Conservation (phyloP, 2,113 vertebrate species). For the Pachypanchax playfairii region DNA sequence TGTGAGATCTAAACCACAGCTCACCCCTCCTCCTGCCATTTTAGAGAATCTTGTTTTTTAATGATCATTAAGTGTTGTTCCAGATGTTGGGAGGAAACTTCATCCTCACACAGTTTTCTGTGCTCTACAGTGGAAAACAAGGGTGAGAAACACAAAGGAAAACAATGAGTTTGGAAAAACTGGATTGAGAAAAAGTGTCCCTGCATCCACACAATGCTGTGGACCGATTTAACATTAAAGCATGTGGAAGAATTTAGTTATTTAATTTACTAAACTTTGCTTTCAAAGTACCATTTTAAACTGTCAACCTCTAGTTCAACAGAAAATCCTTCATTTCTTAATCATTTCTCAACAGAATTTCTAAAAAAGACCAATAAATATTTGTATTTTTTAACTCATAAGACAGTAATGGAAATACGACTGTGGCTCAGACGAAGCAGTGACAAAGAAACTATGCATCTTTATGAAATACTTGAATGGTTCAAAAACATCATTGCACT, state of each 20-base stretch:
- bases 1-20: slow-evolving; percentile 54
- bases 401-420: slow-evolving; percentile 9
- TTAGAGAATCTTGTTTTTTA: slow-evolving; percentile 67
- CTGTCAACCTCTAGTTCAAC: slow-evolving; percentile 60
- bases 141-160: slow-evolving; percentile 30
- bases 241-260: slow-evolving; percentile 76
- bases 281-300: slow-evolving; percentile 69
- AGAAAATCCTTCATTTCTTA: slow-evolving; percentile 55
- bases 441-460: neutral
- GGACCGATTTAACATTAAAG: slow-evolving; percentile 66
- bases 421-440: slow-evolving; percentile 1
- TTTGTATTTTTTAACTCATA: slow-evolving; percentile 21
- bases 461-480: neutral
- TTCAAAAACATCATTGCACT: slow-evolving; percentile 10
- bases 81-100: slow-evolving; percentile 73
- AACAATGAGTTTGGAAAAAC: slow-evolving; percentile 42
- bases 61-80: slow-evolving; percentile 74
- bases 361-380: slow-evolving; percentile 26
- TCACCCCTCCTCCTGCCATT: slow-evolving; percentile 47
- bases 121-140: slow-evolving; percentile 55
- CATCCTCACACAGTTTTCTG: slow-evolving; percentile 48
- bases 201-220: no score
- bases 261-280: slow-evolving; percentile 57
- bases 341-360: slow-evolving; percentile 45
- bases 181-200: slow-evolving; percentile 62